Base-by-base conservation (phyloP, 2,797 vertebrate species). In the Harpagifer antarcticus region DNA sequence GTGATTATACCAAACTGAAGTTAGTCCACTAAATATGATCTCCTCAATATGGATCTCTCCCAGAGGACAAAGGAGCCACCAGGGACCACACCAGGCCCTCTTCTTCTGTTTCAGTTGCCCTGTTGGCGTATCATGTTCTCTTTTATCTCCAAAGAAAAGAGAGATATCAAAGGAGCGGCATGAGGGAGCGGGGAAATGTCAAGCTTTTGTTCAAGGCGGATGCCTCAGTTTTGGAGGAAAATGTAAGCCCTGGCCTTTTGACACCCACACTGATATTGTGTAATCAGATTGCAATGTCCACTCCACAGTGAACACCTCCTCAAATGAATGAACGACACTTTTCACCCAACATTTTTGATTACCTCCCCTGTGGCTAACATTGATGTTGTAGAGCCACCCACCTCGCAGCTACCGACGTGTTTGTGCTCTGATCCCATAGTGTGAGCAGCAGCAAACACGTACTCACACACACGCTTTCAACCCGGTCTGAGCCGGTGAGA, bases 211-310 rank as follows among this genome's bases (percentile, higher is more conserved):
- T 88, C 65, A 79, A 64, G 79, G 76, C 17, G 10, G 57, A 86
- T 73, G 76, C 76, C 63, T 84, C 68, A 16, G 66, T 80, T 83
- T 60, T 23, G 65, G 50, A 64, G 78, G 85, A 76, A 88, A 85
- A 84, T 69, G 31, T 67, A 62, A 82, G 75, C 70, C 49, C 19
- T 67, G 75, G 73, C 81, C 81, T 89, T 85, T 83, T 81, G 78
- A 88, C 88, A 71, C 79, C 75, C 68, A 82, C 85, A 45, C 76
- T 17, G 56, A 73, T 75, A 58, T 77, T 80, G 76, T 78, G 77
- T 84, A 91, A 91, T 91, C 80, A 82, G 68, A 84, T 78, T 76
- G 69, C 79, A 79, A 74, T 72, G 87, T 90, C 82, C 89, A 90
- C 85, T 91, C 64, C 73, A 79, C 52, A 81, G 68, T 82, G 76